Evolutionary conservation across 2,797 vertebrate genomes (phyloP), one percentile per base, ranked within the genome.

Genomic region (Menidia menidia): DNA sequence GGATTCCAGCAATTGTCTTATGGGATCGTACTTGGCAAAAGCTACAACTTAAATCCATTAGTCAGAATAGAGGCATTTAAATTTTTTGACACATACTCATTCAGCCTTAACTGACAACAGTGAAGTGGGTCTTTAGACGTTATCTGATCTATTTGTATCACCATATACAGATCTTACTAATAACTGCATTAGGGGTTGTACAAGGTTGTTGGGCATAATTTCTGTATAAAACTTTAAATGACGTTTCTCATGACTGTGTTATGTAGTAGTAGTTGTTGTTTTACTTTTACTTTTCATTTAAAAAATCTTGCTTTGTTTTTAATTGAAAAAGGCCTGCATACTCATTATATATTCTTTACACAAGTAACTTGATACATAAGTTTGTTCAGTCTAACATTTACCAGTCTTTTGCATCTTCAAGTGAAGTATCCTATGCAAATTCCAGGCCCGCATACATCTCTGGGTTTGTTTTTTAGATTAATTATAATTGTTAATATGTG

Each of bases 81-180:
- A 30, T 16, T 2, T 6, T 1, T 39, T 43, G 10, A 50, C 30
- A 16, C 12, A 64, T 33, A 63, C 60, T 42, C 5, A 56, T 39
- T 33, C 45, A 4, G 1, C 14, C 42, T 39, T 6, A 43, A 42
- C 6, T 12, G 3, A 32, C 18, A 30, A 1, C 51, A 43, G 48
- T 50, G 3, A 41, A 44, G 3, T 5, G 15, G 5, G 3, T 35
- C 2, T 3, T 3, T 59, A 25, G 43, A 7, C 15, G 39, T 42
- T 42, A 19, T 47, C 45, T 45, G 57, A 45, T 42, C 13, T 18
- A 31, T 39, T 52, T 67, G 19, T 18, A 32, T 19, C 18, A 6
- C 16, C 65, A 31, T 11, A 33, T 13, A 76, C 15, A 50, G 9
- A 16, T 77, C 50, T 51, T 62, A 19, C 14, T 63, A 15, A 48